Evolutionary conservation across 2,888 invertebrate species (phyloP), one percentile per base, ranked within the genome.

Genomic region (Ametastegia equiseti): DNA sequence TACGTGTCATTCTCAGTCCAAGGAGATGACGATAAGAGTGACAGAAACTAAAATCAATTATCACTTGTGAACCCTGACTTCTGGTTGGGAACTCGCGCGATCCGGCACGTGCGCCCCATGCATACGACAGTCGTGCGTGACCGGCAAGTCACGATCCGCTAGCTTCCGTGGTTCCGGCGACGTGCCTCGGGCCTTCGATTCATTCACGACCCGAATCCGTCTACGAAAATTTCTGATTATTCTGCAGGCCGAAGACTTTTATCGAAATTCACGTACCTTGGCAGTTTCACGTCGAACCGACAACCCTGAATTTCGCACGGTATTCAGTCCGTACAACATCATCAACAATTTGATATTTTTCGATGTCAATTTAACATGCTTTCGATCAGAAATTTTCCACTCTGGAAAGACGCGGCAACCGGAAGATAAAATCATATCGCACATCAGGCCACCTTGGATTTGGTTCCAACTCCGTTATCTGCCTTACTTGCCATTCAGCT

Each of bases 121-220:
- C 36, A 63, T 19, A 77, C 75, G 60, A 39, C 42, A 45, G 85
- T 69, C 15, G 67, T 73, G 75, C 77, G 81, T 81, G 81, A 75
- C 82, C 86, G 81, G 42, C 82, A 82, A 85, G 88, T 88, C 88
- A 88, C 88, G 88, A 88, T 87, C 84, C 73, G 81, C 81, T 84
- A 88, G 88, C 88, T 88, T 88, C 88, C 88, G 87, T 86, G 88
- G 86, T 88, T 88, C 87, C 86, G 87, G 88, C 88, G 88, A 90
- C 90, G 90, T 90, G 90, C 89, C 90, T 45, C 75, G 75, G 77
- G 73, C 77, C 60, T 60, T 78, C 78, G 60, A 78, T 63, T 63
- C 39, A 33, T 60, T 63, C 78, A 63, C 60, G 60, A 78, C 78
- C 63, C 78, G 63, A 78, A 78, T 60, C 30, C 60, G 30, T 30